Base-by-base conservation (phyloP, 2,888 invertebrate species). In the Hecatera dysodea region DNA sequence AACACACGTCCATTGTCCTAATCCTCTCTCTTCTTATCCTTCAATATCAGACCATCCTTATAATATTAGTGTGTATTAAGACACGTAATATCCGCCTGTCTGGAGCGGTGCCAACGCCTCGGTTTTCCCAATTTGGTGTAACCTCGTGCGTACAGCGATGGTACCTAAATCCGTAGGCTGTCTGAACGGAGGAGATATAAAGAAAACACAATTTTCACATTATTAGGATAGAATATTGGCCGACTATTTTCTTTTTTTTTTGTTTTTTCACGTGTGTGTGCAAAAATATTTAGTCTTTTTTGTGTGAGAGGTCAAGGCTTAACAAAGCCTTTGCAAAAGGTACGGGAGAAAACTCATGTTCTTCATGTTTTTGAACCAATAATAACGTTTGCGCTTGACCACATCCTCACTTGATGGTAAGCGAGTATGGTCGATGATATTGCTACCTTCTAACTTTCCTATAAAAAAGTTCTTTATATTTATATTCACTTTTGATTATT, bases 41-140 rank as follows among this genome's bases (percentile, higher is more conserved):
- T 63, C 67, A 83, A 81, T 76, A 77, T 82, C 44, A 64, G 61
- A 33, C 62, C 42, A 80, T 81, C 60, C 65, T 76, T 70, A 72
- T 78, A 64, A 69, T 75, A 79, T 81, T 70, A 82, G 65, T 65
- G 64, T 57, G 67, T 82, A 77, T 80, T 77, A 81, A 72, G 63
- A 77, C 77, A 75, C 80, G 73, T 84, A 75, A 80, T 78, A 80
- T 73, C 64, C 55, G 72, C 63, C 63, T 64, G 61, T 64, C 76
- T 82, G 82, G 82, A 75, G 17, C 19, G 44, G 53, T 68, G 82
- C 82, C 82, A 83, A 67, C 70, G 71, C 69, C 70, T 82, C 66
- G 71, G 71, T 80, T 78, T 68, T 64, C 76, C 65, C 67, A 83
- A 82, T 81, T 75, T 75, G 53, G 64, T 83, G 66, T 67, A 76